Evolutionary conservation across 2,113 vertebrate genomes (phyloP), one percentile per base, ranked within the genome.

Genomic region (Numida meleagris): DNA sequence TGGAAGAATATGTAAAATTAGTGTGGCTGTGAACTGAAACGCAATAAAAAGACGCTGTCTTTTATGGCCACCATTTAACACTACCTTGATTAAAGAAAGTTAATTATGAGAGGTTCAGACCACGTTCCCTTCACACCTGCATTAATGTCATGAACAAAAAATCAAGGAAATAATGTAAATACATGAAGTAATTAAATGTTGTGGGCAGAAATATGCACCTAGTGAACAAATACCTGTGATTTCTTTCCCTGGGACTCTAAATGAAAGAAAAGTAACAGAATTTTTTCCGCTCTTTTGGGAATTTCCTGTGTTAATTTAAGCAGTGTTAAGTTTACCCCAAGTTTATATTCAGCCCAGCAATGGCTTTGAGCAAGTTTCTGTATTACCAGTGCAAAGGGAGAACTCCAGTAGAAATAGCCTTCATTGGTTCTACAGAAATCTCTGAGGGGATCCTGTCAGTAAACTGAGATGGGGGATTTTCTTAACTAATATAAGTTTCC

Each of bases 291-390:
- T 95, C 97, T 93, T 55, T 17, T 4, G 94, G 93, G 97, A 95
- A 76, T 97, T 98, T 90, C 82, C 90, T 85, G 27, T 31, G 3
- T 94, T 97, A 95, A 94, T 90, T 95, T 96, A 89, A 75, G 68
- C 91, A 25, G 59, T 62, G 80, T 95, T 94, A 93, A 91, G 95
- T 91, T 46, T 80, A 93, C 61, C 68, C 84, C 27, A 90, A 86
- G 67, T 95, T 96, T 93, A 96, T 95, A 89, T 96, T 93, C 96
- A 96, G 76, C 92, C 85, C 89, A 67, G 83, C 13, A 29, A 66
- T 95, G 91, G 70, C 77, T 86, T 48, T 25, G 11, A 94, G 20
- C 82, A 79, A 71, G 38, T 72, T 86, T 93, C 83, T 82, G 3
- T 61, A 88, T 72, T 43, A 74, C 42, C 55, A 10, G 38, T 68